These are phyloP conservation scores for Corvus moneduloides DNA, from an alignment of 2,113 vertebrate species.

Conservation along the genomic window DNA sequence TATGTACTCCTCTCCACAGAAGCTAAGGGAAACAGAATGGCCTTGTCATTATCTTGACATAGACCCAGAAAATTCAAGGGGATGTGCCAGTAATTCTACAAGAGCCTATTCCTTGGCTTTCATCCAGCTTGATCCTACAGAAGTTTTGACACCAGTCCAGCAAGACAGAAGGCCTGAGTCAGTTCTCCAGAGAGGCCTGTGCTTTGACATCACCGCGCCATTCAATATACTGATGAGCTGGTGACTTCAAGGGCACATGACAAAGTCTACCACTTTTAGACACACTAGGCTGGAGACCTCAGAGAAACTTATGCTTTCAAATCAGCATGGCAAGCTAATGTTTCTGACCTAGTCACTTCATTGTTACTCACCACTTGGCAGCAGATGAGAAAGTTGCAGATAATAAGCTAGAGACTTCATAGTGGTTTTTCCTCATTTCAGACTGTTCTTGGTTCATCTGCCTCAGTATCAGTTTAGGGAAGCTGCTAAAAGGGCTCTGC, in stretches of 20 bases:
- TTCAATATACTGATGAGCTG: slow-evolving; percentile 19
- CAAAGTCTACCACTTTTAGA: slow-evolving; percentile 15
- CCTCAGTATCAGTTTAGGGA: background rate
- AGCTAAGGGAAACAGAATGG: slow-evolving; percentile 63
- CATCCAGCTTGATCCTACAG: slow-evolving; percentile 63
- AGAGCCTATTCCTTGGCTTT: slow-evolving; percentile 51
- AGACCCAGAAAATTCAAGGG: slow-evolving; percentile 60
- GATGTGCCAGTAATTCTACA: slow-evolving; percentile 66
- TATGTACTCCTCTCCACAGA: background rate
- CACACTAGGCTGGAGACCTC: slow-evolving; percentile 9
- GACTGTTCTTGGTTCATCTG: background rate
- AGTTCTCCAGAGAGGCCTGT: slow-evolving; percentile 47
- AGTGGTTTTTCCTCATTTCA: background rate
- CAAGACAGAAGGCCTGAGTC: slow-evolving; percentile 67
- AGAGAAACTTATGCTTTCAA: background rate
- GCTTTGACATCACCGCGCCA: slow-evolving; percentile 21
- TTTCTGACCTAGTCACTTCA: slow-evolving; percentile 22
- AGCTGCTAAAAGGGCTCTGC: background rate
- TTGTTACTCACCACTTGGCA: slow-evolving; percentile 8
- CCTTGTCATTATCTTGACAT: slow-evolving; percentile 69
- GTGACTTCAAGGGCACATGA: slow-evolving; percentile 23
- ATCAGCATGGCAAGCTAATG: background rate
- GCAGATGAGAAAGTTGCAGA: background rate
- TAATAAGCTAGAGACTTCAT: background rate
- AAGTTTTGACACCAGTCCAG: slow-evolving; percentile 66